phyloP scores from a whole-genome alignment of 2,888 invertebrate genomes.

The Caradrina clavipalpis region DNA sequence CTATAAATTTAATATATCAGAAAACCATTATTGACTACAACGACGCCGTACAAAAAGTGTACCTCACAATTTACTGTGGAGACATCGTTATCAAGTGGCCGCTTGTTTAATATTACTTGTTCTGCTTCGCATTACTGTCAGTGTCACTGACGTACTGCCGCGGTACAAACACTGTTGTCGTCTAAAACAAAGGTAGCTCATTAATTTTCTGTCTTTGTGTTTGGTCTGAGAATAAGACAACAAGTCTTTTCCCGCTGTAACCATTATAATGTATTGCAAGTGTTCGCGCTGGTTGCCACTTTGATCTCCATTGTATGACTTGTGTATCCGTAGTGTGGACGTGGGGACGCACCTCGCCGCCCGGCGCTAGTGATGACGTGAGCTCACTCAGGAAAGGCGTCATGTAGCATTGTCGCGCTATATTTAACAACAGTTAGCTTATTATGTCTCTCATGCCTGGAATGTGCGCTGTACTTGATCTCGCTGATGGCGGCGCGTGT shows the following conservation, averaged over 20 bases:
- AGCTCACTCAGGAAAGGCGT: no score
- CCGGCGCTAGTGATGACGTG: no score
- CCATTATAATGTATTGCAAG: constrained; percentile 28
- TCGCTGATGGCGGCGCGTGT: no score
- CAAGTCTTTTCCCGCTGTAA: constrained; percentile 22
- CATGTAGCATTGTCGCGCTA: no score
- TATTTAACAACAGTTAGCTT: no score
- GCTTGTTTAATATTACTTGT: constrained; percentile 1
- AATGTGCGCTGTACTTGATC: no score
- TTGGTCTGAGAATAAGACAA: constrained; percentile 21
- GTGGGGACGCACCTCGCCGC: no score
- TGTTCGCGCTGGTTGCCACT: not conserved
- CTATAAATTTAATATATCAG: no score
- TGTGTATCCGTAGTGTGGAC: not conserved
- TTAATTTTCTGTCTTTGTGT: constrained; percentile 45
- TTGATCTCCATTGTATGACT: constrained; percentile 1
- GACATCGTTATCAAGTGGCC: not conserved
- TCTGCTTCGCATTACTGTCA: constrained; percentile 4
- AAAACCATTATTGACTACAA: not conserved
- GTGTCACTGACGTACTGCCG: constrained; percentile 2
- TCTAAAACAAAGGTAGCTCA: constrained; percentile 38
- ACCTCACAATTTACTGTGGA: not conserved
- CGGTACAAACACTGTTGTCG: constrained; percentile 1
- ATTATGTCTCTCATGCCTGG: no score
- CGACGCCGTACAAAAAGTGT: not conserved